Conservation (phyloP, 2,888 invertebrate genomes). For the Osedax frankpressi region DNA sequence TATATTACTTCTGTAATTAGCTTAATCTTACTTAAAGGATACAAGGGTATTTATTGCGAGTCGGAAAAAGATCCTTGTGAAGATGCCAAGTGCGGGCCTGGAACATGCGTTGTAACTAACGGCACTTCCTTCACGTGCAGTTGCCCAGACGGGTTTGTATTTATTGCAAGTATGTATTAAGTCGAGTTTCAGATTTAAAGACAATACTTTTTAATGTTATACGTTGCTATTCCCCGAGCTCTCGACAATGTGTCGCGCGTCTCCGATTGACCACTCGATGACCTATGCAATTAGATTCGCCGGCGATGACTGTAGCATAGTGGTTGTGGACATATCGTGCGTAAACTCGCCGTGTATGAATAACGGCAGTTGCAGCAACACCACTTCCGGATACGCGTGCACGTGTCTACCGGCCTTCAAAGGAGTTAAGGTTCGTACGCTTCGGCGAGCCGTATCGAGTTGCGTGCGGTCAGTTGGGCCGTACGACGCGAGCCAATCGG, state of each 20-base stretch:
- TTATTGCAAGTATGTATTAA: too few species aligned
- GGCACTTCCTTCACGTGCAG: conserved; percentile 5
- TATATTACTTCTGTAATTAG: too few species aligned
- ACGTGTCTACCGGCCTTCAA: background rate
- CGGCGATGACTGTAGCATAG: conserved; percentile 10
- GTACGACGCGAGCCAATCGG: too few species aligned
- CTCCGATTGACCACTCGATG: too few species aligned
- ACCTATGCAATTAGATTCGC: conserved; percentile 16
- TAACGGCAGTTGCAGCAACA: background rate
- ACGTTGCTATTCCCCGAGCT: too few species aligned
- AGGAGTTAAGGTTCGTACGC: background rate
- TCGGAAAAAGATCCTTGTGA: conserved; percentile 11
- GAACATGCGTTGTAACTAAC: conserved; percentile 2
- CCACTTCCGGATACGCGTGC: background rate
- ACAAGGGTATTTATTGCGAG: conserved; percentile 9
- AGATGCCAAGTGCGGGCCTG: conserved; percentile 3
- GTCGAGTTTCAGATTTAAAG: too few species aligned
- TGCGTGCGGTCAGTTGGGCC: too few species aligned
- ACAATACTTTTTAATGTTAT: too few species aligned
- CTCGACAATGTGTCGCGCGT: too few species aligned
- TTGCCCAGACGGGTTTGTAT: conserved; percentile 17
- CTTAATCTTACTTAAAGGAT: conserved; percentile 15
- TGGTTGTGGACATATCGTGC: conserved; percentile 3
- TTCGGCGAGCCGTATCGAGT: too few species aligned
- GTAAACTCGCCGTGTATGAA: background rate